Evolutionary conservation across 2,888 invertebrate species (phyloP).

Genomic region (Rhamnusium bicolor): DNA sequence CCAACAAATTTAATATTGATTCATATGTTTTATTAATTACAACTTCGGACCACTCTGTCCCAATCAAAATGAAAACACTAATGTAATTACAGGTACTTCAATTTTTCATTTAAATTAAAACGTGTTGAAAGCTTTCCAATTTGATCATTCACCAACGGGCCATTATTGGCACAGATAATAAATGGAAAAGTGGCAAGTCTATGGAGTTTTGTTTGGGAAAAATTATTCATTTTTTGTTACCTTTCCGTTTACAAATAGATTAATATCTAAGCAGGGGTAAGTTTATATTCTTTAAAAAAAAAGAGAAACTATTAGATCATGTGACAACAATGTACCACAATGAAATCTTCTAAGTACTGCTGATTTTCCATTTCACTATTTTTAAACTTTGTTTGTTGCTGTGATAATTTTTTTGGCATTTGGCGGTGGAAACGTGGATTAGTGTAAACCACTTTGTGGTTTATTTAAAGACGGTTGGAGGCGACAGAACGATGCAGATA

Average conservation of each 20-base stretch:
- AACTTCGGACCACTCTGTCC: background rate
- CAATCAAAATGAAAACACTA: background rate
- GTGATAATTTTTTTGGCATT: too few relatives aligned
- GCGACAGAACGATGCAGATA: too few relatives aligned
- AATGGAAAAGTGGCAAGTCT: background rate
- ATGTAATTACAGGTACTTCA: background rate
- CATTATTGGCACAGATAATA: background rate
- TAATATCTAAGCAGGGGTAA: background rate
- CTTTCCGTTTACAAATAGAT: background rate
- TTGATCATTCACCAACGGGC: background rate
- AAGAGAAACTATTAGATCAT: background rate
- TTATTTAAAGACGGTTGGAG: too few relatives aligned
- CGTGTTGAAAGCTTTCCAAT: background rate
- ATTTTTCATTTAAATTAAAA: background rate
- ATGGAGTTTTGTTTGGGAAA: background rate
- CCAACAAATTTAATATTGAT: background rate
- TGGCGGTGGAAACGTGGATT: too few relatives aligned
- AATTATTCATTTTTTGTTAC: background rate
- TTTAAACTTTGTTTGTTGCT: too few relatives aligned
- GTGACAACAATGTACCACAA: background rate
- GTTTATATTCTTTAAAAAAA: background rate
- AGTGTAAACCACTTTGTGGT: too few relatives aligned
- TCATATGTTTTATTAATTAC: background rate
- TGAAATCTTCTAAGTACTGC: background rate
- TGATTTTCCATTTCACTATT: too few relatives aligned